phyloP scores from a whole-genome alignment of 2,797 vertebrate species.

The Bradypus variegatus region DNA sequence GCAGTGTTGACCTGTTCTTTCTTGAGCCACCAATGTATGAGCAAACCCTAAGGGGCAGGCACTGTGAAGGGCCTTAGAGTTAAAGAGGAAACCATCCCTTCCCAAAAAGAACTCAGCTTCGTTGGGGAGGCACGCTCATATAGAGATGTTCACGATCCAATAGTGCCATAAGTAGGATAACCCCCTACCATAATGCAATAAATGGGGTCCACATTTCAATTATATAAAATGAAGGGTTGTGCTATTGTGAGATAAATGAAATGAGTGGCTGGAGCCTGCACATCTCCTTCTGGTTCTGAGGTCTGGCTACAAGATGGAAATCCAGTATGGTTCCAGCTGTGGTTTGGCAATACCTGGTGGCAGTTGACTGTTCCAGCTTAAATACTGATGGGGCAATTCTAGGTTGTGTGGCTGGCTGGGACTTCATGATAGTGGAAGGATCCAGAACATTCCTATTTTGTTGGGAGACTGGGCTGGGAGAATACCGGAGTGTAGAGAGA shows the following conservation, averaged over 20 bases:
- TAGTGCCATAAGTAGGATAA: neutral
- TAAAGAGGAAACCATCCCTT: neutral
- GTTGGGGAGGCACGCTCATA: neutral
- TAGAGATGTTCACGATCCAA: neutral
- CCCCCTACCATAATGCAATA: neutral
- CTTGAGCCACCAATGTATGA: neutral
- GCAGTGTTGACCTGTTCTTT: neutral
- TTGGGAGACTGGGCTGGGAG: neutral
- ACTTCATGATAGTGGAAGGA: neutral
- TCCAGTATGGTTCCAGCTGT: neutral
- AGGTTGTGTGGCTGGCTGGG: neutral
- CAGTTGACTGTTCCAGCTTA: neutral
- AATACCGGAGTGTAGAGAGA: neutral
- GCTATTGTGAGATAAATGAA: neutral
- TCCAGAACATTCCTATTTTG: neutral
- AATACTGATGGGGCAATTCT: neutral
- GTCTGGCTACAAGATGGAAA: neutral
- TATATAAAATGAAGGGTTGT: neutral
- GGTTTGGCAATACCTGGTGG: neutral
- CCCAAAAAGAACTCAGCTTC: neutral
- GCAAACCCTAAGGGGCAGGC: no score
- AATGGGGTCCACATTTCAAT: neutral
- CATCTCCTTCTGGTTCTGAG: neutral
- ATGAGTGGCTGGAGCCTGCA: neutral
- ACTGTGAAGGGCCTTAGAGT: accelerated